Base-by-base conservation (phyloP, 92 coral and sea anemone genomes). In the Plumapathes pennacea region DNA sequence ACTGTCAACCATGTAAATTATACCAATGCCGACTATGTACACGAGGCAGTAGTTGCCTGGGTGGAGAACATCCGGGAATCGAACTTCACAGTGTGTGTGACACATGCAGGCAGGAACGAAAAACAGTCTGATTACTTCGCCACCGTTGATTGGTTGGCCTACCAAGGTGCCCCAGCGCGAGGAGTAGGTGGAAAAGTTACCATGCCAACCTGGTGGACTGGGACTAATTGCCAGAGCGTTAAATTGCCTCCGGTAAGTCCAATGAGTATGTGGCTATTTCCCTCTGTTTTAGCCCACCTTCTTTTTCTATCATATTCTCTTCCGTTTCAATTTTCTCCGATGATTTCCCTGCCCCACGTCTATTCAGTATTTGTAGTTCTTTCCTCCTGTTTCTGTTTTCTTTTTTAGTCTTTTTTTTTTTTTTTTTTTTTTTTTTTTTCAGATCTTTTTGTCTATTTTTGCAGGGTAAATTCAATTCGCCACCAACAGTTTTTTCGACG, bases 141-240 rank as follows among this genome's bases (percentile, higher is more conserved):
- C 1, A 47, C 60, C 9, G 50, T 80, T 44, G 87, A 80, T 38
- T 80, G 78, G 78, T 52, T 77, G 23, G 84, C 79, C 3, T 77
- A 77, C 41, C 84, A 77, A 43, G 88, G 88, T 20, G 74, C 71
- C 38, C 77, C 83, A 55, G 77, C 60, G 32, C 78, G 78, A 54
- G 88, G 88, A 46, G 73, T 81, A 54, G 71, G 83, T 12, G 83
- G 80, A 8, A 62, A 69, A 31, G 62, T 75, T 62, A 70, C 63
- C 49, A 45, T 82, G 63, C 69, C 77, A 2, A 67, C 54, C 24
- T 82, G 89, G 89, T 76, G 84, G 89, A 76, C 84, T 67, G 89
- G 89, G 1, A 61, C 89, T 11, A 62, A 37, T 25, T 82, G 89
- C 32, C 71, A 55, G 5, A 56, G 84, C 0, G 65, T 76, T 10